Evolutionary conservation across 2,797 vertebrate genomes (phyloP).

Genomic region (Chaetophractus vellerosus): DNA sequence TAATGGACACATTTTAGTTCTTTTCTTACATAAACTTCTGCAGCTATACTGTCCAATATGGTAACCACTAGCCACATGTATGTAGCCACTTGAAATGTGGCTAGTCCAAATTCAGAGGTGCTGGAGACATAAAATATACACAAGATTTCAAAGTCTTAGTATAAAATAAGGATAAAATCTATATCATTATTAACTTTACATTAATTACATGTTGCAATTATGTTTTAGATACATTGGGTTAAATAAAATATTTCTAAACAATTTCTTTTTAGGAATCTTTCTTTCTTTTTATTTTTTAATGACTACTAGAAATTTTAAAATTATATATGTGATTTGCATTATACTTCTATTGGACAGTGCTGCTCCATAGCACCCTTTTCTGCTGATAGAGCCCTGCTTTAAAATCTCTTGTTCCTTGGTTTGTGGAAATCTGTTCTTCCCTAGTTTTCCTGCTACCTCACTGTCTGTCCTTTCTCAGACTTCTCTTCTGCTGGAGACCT

Average conservation of each 20-base stretch:
- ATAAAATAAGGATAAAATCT: not conserved
- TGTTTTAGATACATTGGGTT: not conserved
- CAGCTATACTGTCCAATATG: not conserved
- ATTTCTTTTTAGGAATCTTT: no score
- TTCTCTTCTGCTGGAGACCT: not conserved
- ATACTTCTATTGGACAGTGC: not conserved
- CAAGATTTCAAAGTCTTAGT: conserved; percentile 16
- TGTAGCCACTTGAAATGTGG: not conserved
- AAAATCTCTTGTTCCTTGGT: not conserved
- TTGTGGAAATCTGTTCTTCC: not conserved
- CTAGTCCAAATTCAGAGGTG: not conserved
- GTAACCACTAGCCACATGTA: not conserved
- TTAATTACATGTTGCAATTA: not conserved
- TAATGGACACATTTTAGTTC: not conserved
- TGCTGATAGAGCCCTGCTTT: not conserved
- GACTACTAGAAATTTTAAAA: not conserved
- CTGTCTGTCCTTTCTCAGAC: not conserved
- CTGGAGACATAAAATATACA: not conserved
- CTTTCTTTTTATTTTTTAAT: not conserved
- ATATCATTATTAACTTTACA: not conserved
- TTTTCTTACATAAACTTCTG: not conserved
- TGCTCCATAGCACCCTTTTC: not conserved
- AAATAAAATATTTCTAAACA: conserved; percentile 56
- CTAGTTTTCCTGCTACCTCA: not conserved
- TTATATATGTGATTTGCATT: not conserved